Base-by-base conservation (phyloP, 1,140 invertebrate genomes). In the Drosophila persimilis region DNA sequence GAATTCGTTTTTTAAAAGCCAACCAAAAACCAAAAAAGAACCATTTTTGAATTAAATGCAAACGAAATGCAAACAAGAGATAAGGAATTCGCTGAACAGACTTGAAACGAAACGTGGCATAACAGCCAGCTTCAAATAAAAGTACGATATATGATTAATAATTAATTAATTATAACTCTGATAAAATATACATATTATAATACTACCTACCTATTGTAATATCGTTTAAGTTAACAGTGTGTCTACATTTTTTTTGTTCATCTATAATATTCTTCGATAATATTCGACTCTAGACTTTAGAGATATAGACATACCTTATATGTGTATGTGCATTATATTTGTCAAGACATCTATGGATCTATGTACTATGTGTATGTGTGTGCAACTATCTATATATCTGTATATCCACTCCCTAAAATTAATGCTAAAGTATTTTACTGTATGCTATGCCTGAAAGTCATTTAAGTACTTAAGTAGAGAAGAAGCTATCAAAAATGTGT, bases 381-480 rank as follows among this genome's bases (percentile, higher is more conserved):
- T 71, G 52, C 50, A 56, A 55, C 41, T 51, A 63, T 43, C 50
- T 39, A 58, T 35, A 58, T 31, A 35, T 39, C 3, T 39, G 47
- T 75, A 66, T 73, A 54, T 17, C 20, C 47, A 48, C 15, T 31
- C 48, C 39, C 6, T 31, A 35, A 67, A 73, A 73, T 60, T 65
- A 74, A 65, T 62, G 69, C 77, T 77, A 86, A 85, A 85, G 73
- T 85, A 85, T 86, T 85, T 61, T 77, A 77, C 47, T 69, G 62
- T 77, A 77, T 80, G 77, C 69, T 80, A 75, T 71, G 77, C 64
- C 57, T 71, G 69, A 73, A 65, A 73, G 73, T 77, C 81, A 86
- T 65, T 77, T 85, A 80, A 77, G 80, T 85, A 86, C 80, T 85
- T 85, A 85, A 85, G 81, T 81, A 56, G 64, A 62, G 31, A 15